Percentiles rank a stretch among this genome's conserved stretches.
Evolutionary conservation across 1,140 invertebrate species (phyloP).

Genomic region (Magallana ariakensis): DNA sequence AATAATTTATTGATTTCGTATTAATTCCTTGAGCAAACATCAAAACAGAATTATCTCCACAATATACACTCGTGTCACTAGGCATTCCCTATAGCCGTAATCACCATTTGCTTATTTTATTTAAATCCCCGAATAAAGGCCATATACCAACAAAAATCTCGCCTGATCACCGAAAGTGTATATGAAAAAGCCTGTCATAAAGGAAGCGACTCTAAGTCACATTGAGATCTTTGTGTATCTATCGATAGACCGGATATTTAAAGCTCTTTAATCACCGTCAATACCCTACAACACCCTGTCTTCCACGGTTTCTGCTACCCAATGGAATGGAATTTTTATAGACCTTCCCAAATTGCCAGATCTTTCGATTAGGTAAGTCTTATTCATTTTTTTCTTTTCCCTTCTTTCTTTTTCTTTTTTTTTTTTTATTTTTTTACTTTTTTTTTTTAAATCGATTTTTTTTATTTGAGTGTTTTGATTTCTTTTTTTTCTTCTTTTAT

Average conservation of each 20-base stretch:
- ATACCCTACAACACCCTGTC: neutral
- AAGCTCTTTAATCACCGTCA: conserved; percentile 18
- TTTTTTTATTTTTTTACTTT: too few relatives aligned
- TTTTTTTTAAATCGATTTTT: too few relatives aligned
- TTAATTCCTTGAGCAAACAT: conserved; percentile 29
- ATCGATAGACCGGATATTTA: conserved; percentile 19
- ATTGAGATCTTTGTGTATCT: conserved; percentile 31
- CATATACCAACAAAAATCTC: conserved; percentile 34
- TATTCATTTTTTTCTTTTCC: neutral
- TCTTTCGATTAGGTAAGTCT: neutral
- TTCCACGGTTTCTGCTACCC: neutral
- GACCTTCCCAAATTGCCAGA: neutral
- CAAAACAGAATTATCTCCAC: conserved; percentile 38
- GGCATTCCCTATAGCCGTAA: conserved; percentile 19
- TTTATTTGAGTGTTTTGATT: too few relatives aligned
- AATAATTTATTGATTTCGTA: conserved; percentile 16
- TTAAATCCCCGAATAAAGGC: conserved; percentile 34
- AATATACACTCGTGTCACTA: conserved; percentile 27
- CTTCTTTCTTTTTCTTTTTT: too few relatives aligned
- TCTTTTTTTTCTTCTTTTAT: too few relatives aligned
- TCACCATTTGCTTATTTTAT: conserved; percentile 30
- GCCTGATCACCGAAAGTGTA: conserved; percentile 25
- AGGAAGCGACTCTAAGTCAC: conserved; percentile 20
- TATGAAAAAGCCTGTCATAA: conserved; percentile 15
- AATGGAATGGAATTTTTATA: conserved; percentile 33